phyloP scores from a whole-genome alignment of 1,140 invertebrate genomes.

The Psilanteris sp. region DNA sequence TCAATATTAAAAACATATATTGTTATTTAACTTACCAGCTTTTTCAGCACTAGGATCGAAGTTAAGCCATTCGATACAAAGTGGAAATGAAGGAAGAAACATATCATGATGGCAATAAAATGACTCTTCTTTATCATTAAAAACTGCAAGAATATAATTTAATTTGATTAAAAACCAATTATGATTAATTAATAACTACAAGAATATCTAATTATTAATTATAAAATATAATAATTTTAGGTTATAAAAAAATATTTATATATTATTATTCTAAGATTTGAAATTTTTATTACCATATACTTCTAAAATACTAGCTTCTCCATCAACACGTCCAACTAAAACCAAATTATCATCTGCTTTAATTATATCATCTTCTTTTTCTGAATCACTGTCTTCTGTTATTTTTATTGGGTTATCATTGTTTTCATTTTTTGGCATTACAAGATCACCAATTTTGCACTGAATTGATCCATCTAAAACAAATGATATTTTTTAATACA shows the following conservation, averaged over 20 bases:
- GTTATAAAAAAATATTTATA: too few relatives aligned
- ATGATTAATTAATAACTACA: too few relatives aligned
- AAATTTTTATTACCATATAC: conserved; percentile 92
- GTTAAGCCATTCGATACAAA: conserved; percentile 95
- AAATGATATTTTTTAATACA: too few relatives aligned
- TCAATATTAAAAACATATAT: too few relatives aligned
- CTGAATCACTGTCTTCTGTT: conserved; percentile 84
- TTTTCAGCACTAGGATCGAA: conserved; percentile 86
- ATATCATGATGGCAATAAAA: conserved; percentile 97
- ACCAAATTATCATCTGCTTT: conserved; percentile 95
- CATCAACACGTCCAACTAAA: conserved; percentile 91
- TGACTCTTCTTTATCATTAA: conserved; percentile 92
- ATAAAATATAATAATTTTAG: too few relatives aligned
- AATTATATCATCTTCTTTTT: conserved; percentile 94
- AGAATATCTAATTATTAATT: too few relatives aligned
- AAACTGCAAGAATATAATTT: conserved; percentile 87
- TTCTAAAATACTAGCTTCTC: conserved; percentile 91
- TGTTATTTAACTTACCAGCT: conserved; percentile 79
- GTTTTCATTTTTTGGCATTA: conserved; percentile 79
- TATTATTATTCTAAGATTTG: too few relatives aligned
- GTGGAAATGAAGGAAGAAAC: conserved; percentile 90
- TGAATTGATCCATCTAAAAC: conserved; percentile 73
- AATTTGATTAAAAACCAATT: too few relatives aligned
- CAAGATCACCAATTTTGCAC: conserved; percentile 79
- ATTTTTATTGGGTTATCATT: conserved; percentile 83